A percentile compares a stretch with the other conserved stretches of the same genome.
These are phyloP conservation scores for Lomographa bimaculata DNA, from an alignment of 2,888 invertebrate species.

Conservation along the genomic window DNA sequence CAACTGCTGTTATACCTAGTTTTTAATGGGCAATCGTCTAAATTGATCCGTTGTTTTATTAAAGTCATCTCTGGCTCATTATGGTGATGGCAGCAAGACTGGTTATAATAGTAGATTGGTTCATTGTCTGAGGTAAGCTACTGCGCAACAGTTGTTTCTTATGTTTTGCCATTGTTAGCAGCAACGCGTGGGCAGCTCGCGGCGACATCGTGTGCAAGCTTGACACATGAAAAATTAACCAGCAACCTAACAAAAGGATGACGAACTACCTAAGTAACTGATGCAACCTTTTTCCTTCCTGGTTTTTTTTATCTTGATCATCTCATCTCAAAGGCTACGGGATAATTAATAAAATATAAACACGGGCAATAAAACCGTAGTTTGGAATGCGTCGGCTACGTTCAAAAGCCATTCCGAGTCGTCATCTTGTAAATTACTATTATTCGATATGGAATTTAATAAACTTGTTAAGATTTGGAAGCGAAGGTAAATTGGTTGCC, in stretches of 20 bases:
- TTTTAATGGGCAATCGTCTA: conserved; percentile 49
- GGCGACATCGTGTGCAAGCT: conserved; percentile 38
- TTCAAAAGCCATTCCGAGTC: conserved; percentile 72
- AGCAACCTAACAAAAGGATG: conserved; percentile 15
- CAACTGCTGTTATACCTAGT: conserved; percentile 39
- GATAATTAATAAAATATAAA: conserved; percentile 73
- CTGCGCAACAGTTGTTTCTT: conserved; percentile 64
- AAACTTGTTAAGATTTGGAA: conserved; percentile 82
- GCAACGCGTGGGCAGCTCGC: conserved; percentile 58
- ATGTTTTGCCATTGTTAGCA: conserved; percentile 52
- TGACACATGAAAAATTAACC: conserved; percentile 32
- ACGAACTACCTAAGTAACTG: conserved; percentile 7
- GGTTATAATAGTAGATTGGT: conserved; percentile 55
- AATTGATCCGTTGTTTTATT: conserved; percentile 58
- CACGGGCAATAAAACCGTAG: conserved; percentile 69
- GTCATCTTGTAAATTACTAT: conserved; percentile 80
- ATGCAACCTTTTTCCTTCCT: not conserved
- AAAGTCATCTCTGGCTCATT: conserved; percentile 52
- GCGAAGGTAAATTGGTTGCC: conserved; percentile 73
- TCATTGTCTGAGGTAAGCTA: conserved; percentile 69
- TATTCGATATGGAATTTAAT: conserved; percentile 81
- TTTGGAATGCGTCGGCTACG: conserved; percentile 71
- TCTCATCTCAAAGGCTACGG: conserved; percentile 34
- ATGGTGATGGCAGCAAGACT: conserved; percentile 47
- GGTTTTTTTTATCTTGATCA: conserved; percentile 14